These are phyloP conservation scores for Apostichopus californicus DNA, from an alignment of 35 echinoderm and acorn worm species.

Conservation along the genomic window DNA sequence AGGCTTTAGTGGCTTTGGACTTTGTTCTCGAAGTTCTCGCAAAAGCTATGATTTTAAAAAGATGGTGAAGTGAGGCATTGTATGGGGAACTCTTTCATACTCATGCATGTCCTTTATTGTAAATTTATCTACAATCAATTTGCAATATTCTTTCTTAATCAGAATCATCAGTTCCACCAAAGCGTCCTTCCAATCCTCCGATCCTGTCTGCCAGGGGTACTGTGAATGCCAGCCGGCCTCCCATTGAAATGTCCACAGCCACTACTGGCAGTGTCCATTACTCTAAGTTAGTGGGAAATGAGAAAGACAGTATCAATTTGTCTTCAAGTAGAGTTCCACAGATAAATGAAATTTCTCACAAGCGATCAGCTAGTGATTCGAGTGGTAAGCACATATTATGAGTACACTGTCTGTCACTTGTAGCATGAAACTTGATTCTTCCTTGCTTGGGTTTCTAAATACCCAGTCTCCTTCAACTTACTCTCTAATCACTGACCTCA, in stretches of 20 bases:
- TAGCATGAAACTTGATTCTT: too few species aligned
- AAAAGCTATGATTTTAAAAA: too few species aligned
- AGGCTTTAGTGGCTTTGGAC: too few species aligned
- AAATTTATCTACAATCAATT: not conserved
- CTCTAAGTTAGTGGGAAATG: conserved; percentile 1
- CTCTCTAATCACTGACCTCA: too few species aligned
- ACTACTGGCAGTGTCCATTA: not conserved
- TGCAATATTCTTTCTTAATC: not conserved
- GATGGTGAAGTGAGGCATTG: too few species aligned
- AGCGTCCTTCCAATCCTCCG: not conserved
- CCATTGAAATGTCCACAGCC: not conserved
- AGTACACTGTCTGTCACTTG: too few species aligned
- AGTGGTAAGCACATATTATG: not conserved
- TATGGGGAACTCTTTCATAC: too few species aligned
- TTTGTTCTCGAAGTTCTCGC: too few species aligned
- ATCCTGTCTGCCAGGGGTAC: conserved; percentile 26
- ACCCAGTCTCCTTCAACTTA: too few species aligned
- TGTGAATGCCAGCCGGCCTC: not conserved
- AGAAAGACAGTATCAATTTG: not conserved
- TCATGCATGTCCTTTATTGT: not conserved
- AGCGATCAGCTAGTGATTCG: conserved; percentile 16
- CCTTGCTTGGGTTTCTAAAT: too few species aligned
- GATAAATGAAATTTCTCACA: conserved; percentile 12
- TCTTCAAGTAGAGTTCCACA: not conserved
- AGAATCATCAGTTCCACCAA: not conserved